Evolutionary conservation across 2,888 invertebrate genomes (phyloP), one percentile per base, ranked within the genome.

Genomic region (Caenorhabditis sp.): DNA sequence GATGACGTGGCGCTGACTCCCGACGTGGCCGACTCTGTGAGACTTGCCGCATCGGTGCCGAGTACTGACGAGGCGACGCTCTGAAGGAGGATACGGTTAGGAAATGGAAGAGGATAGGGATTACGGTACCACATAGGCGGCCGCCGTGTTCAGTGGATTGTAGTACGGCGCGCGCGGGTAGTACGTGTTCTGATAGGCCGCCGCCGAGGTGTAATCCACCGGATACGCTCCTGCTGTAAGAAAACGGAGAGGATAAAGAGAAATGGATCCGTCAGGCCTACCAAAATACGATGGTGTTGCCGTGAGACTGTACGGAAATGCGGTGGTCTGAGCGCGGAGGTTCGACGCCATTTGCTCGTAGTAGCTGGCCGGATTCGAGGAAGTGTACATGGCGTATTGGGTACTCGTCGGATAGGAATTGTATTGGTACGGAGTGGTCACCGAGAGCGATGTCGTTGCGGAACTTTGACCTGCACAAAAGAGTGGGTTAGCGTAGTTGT

Each of bases 371-470:
- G 79, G 79, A 26, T 62, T 78, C 1, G 68, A 39, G 15, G 35
- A 56, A 11, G 74, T 58, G 41, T 81, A 81, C 77, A 79, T 79
- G 9, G 71, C 66, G 63, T 81, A 81, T 9, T 71, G 71, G 15
- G 70, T 52, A 22, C 66, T 65, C 13, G 61, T 66, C 27, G 71
- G 52, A 30, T 75, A 80, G 4, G 73, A 52, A 9, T 58, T 56
- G 48, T 68, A 56, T 37, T 80, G 63, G 52, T 78, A 78, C 41
- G 52, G 70, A 6, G 70, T 45, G 11, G 52, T 30, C 2, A 61
- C 45, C 6, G 70, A 53, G 3, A 61, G 45, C 2, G 58, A 48
- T 8, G 73, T 58, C 2, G 73, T 58, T 15, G 73, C 43, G 2
- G 72, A 52, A 9, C 17, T 45, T 30, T 62, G 46, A 26, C 68